Evolutionary conservation across 1,140 invertebrate species (phyloP).

Genomic region (Cydia pomonella): DNA sequence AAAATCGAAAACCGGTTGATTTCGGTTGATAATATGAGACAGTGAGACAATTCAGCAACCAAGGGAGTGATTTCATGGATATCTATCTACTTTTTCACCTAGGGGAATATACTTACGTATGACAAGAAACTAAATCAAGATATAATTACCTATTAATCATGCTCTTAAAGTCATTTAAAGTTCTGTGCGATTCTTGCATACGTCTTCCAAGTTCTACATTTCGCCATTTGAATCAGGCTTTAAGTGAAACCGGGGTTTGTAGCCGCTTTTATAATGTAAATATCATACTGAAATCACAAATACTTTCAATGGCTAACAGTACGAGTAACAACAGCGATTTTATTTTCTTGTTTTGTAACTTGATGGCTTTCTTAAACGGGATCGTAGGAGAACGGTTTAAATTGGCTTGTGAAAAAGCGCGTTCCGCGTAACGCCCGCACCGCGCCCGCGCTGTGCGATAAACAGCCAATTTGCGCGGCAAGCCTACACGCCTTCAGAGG

Average conservation of each 20-base stretch:
- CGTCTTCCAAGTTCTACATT: neutral
- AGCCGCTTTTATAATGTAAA: slow-evolving; percentile 50
- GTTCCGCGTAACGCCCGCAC: slow-evolving; percentile 56
- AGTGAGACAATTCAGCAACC: too few relatives aligned
- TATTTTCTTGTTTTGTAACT: slow-evolving; percentile 65
- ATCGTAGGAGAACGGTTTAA: slow-evolving; percentile 53
- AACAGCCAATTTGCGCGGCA: slow-evolving; percentile 65
- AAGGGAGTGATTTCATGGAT: too few relatives aligned
- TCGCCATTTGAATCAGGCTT: neutral
- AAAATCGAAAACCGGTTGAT: too few relatives aligned
- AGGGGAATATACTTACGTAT: too few relatives aligned
- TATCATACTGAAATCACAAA: slow-evolving; percentile 44
- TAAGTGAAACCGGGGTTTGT: neutral
- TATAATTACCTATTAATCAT: neutral
- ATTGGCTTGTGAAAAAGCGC: slow-evolving; percentile 62
- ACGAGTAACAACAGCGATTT: slow-evolving; percentile 50
- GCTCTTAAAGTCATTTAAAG: neutral
- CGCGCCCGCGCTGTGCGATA: slow-evolving; percentile 51
- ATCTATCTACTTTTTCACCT: too few relatives aligned
- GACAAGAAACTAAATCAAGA: too few relatives aligned
- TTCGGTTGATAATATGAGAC: too few relatives aligned
- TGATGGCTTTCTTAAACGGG: slow-evolving; percentile 51
- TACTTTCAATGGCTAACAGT: slow-evolving; percentile 39
- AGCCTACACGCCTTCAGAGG: slow-evolving; percentile 52
- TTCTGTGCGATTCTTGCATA: too few relatives aligned